Evolutionary conservation across 2,113 vertebrate species (phyloP), one percentile per base, ranked within the genome.

Genomic region (Apaloderma vittatum): DNA sequence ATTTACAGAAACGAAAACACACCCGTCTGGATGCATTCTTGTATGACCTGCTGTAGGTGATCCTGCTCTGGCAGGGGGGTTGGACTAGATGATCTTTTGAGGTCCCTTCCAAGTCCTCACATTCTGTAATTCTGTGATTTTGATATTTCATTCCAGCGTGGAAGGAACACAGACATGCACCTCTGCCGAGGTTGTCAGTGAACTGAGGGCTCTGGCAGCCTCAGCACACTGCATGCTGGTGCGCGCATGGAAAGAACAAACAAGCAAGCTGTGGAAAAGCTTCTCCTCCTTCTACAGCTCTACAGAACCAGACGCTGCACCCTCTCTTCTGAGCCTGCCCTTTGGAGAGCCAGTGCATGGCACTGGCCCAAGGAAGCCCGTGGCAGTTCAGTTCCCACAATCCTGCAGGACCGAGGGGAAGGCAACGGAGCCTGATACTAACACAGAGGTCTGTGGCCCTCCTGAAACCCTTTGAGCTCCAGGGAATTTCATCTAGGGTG

Each of bases 311-410:
- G 61, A n/a, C 0, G 6, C 34, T 88, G 36, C 19, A 15, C 15
- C 30, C 9, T 34, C 36, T 37, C 13, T 45, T 21, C 21, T 27
- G 9, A 82, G 54, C 15, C 29, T 63, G 2, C 12, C 23, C 29
- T 72, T 18, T 76, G 34, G 57, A 74, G 62, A 76, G 20, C n/a
- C 36, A n/a, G 22, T 17, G 40, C 4, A 52, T 11, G 29, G 37
- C 1, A 3, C 0, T 3, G 9, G 32, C 29, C 12, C 6, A 11
- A 57, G 18, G 58, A 46, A 68, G 3, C 9, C 37, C 34, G 40
- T 21, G 40, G 67, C 2, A 55, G 52, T 9, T 72, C 20, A 48
- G 18, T 84, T 90, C 32, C 29, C 22, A 13, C 52, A 59, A 11
- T 18, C 16, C 83, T 63, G 18, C 5, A 8, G n/a, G 49, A 22